Base-by-base conservation (phyloP, 2,113 vertebrate species). In the Uropsilus gracilis region DNA sequence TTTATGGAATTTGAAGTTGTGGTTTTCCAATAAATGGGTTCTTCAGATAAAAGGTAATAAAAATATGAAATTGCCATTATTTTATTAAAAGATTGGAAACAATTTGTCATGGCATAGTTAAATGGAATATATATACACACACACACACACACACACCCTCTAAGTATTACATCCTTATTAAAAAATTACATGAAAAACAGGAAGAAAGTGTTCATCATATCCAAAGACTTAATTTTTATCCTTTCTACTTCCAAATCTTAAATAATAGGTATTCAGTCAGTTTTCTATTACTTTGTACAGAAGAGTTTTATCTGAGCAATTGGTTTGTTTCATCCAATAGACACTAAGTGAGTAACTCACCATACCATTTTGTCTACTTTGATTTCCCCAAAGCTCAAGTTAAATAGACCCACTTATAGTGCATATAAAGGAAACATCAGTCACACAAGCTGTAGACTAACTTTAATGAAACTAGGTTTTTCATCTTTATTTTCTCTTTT, bases 401-500 rank as follows among this genome's bases (percentile, higher is more conserved):
- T n/a, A n/a, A n/a, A n/a, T n/a, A n/a, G n/a, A n/a, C n/a, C n/a
- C n/a, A n/a, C n/a, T n/a, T n/a, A n/a, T n/a, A n/a, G n/a, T n/a
- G n/a, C n/a, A n/a, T n/a, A n/a, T n/a, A n/a, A n/a, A n/a, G n/a
- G n/a, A n/a, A n/a, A n/a, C n/a, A n/a, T 91, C 44, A 76, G 0
- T 72, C 53, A 39, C 26, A 0, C 14, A 55, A 86, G 55, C 26
- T 50, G 24, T 71, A n/a, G 46, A 78, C 48, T n/a, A 69, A 20
- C 14, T 37, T 89, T 16, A 64, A 3, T 12, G 17, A 13, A 13
- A 50, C 39, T 50, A 73, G 66, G 16, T 57, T 90, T 84, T 73
- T 50, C 44, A 39, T 17, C 26, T 77, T 85, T 63, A 30, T 86
- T 90, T 82, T 72, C 32, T 71, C 22, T 94, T 93, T 91, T 68